A percentile compares a stretch with the other conserved stretches of the same genome.
phyloP scores from a whole-genome alignment of 2,797 vertebrate species.

The Triplophysa bombifrons region DNA sequence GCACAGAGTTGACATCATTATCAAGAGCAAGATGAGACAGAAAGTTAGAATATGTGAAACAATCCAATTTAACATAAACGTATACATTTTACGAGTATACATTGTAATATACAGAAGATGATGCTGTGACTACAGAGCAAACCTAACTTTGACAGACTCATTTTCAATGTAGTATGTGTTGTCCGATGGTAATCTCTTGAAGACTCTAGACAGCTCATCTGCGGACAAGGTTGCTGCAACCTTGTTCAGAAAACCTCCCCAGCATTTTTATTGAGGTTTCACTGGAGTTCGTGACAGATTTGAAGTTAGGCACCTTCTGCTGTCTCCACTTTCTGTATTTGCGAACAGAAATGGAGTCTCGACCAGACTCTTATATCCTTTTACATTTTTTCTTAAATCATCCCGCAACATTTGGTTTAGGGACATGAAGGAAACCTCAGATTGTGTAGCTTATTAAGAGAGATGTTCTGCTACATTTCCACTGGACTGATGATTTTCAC shows the following conservation, averaged over 20 bases:
- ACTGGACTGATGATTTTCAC: too few relatives aligned
- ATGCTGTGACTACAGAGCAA: neutral
- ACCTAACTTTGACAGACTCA: neutral
- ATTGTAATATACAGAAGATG: too few relatives aligned
- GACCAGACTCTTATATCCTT: too few relatives aligned
- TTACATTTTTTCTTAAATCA: too few relatives aligned
- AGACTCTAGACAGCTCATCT: neutral
- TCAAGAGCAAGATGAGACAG: neutral
- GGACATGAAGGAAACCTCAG: too few relatives aligned
- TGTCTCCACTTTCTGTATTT: too few relatives aligned
- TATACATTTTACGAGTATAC: too few relatives aligned
- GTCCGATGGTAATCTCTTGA: conserved; percentile 1
- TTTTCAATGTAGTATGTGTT: neutral
- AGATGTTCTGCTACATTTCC: too few relatives aligned
- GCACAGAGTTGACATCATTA: neutral
- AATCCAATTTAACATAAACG: too few relatives aligned
- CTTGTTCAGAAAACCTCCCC: neutral
- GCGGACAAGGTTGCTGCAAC: conserved; percentile 16
- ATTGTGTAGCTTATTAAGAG: too few relatives aligned
- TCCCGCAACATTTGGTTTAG: too few relatives aligned
- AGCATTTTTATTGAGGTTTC: neutral
- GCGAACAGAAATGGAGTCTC: too few relatives aligned
- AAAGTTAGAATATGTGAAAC: neutral
- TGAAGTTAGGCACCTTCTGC: neutral
- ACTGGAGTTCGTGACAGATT: neutral